These are phyloP conservation scores for Plecotus auritus DNA, from an alignment of 2,113 vertebrate genomes.

Conservation along the genomic window DNA sequence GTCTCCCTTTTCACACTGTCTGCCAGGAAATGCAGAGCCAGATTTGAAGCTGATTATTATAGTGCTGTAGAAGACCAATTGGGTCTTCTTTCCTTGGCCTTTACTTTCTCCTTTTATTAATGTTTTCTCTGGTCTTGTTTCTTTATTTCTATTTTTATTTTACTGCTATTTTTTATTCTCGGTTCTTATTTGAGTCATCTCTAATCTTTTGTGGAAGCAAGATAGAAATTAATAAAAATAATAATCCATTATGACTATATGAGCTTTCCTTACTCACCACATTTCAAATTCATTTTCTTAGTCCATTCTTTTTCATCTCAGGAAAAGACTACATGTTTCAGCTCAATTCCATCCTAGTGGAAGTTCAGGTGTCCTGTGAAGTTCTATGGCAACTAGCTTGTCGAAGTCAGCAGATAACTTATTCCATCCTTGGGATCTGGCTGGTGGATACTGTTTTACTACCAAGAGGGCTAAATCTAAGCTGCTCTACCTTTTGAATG, in stretches of 20 bases:
- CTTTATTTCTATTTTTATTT: slow-evolving; percentile 40
- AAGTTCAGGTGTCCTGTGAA: slow-evolving; percentile 4
- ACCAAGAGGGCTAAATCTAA: background rate
- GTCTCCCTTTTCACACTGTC: slow-evolving; percentile 59
- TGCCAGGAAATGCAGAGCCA: slow-evolving; percentile 57
- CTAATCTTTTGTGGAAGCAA: slow-evolving; percentile 30
- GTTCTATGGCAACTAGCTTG: background rate
- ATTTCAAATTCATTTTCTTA: slow-evolving; percentile 44
- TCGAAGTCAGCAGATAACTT: background rate
- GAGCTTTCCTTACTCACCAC: background rate
- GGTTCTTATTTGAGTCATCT: slow-evolving; percentile 27
- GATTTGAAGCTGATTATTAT: slow-evolving; percentile 40
- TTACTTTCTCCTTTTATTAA: slow-evolving; percentile 44
- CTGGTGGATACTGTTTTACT: background rate
- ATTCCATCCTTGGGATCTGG: background rate
- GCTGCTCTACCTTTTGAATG: background rate
- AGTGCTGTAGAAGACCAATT: background rate
- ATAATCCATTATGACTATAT: background rate
- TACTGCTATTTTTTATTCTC: slow-evolving; percentile 28
- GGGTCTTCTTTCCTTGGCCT: background rate
- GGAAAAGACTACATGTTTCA: background rate
- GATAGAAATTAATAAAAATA: slow-evolving; percentile 46
- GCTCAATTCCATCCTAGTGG: background rate
- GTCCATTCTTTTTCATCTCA: slow-evolving; percentile 23
- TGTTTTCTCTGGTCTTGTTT: slow-evolving; percentile 35